Evolutionary conservation across 1,140 invertebrate genomes (phyloP).

Genomic region (Drosophila lacertosa): DNA sequence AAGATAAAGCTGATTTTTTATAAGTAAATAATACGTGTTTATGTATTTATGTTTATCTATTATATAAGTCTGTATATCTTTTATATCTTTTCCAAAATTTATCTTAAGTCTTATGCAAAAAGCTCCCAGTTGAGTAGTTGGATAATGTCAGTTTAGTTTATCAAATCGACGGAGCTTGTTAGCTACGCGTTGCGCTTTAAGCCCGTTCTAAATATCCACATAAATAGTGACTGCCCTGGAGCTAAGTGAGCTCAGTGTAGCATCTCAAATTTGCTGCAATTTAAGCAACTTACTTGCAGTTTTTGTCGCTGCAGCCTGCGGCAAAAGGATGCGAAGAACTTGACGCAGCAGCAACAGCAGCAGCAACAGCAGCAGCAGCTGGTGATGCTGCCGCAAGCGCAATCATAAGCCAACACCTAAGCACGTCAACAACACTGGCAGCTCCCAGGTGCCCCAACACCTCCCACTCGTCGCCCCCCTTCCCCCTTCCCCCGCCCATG

Average conservation of each 20-base stretch:
- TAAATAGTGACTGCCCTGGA: slow-evolving; percentile 12
- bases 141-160: slow-evolving; percentile 1
- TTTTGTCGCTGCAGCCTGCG: slow-evolving; percentile 68
- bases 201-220: slow-evolving; percentile 6
- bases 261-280: slow-evolving; percentile 64
- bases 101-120: background rate
- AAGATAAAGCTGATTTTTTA: no score
- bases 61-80: no score
- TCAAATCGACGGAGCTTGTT: slow-evolving; percentile 30
- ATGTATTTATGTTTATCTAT: no score
- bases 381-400: slow-evolving; percentile 56
- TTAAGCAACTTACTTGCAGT: slow-evolving; percentile 80
- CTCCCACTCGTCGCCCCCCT: background rate
- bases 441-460: slow-evolving; percentile 13
- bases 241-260: slow-evolving; percentile 65
- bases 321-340: slow-evolving; percentile 27
- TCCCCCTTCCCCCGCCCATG: background rate
- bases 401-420: slow-evolving; percentile 82
- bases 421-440: slow-evolving; percentile 75
- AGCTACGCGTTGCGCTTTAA: slow-evolving; percentile 1
- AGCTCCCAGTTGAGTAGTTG: background rate
- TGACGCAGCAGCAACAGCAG: slow-evolving; percentile 5
- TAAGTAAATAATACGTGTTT: no score
- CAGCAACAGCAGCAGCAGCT: slow-evolving; percentile 50
- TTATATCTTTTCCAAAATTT: no score